Base-by-base conservation (phyloP, 2,888 invertebrate species). In the Terebella lapidaria region DNA sequence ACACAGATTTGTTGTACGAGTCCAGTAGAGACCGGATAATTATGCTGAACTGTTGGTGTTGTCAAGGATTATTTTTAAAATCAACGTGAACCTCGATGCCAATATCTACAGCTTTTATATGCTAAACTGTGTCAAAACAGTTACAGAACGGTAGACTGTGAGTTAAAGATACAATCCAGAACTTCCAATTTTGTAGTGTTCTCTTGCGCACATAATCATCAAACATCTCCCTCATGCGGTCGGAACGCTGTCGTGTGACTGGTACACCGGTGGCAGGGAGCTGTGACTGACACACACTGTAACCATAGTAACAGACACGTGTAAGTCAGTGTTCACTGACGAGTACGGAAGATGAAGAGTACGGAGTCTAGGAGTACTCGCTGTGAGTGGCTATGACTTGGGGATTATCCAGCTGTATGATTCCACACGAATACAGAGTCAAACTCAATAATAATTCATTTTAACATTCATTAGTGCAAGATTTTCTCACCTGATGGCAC, bases 241-340 rank as follows among this genome's bases (percentile, higher is more conserved):
- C 91, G 42, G 90, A 90, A 71, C 92, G 87, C 74, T 92, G 91
- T 68, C 93, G 86, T 22, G 92, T 91, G 64, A 95, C 90, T 2
- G 94, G 94, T 62, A 92, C 94, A 63, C 95, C 95, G 66, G 94
- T 94, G 59, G 94, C 95, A 54, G 96, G 95, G 75, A 96, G 84
- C 85, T 94, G 86, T 63, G 92, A 89, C 83, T 96, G 96, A 80
- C 93, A 93, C 53, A 53, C 53, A 28, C 26, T 53, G 26, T 5
- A 49, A 49, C 10, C 5, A n/a, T 49, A 49, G 22, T 20, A 49
- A 49, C 22, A n/a, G n/a, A 35, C 42, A 35, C n/a, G 42, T 35
- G 10, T 35, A 35, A n/a, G n/a, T n/a, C n/a, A n/a, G n/a, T n/a
- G n/a, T n/a, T n/a, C n/a, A n/a, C n/a, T n/a, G n/a, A n/a, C n/a